Base-by-base conservation (phyloP, 92 coral and sea anemone species). In the Actinernus sp. region DNA sequence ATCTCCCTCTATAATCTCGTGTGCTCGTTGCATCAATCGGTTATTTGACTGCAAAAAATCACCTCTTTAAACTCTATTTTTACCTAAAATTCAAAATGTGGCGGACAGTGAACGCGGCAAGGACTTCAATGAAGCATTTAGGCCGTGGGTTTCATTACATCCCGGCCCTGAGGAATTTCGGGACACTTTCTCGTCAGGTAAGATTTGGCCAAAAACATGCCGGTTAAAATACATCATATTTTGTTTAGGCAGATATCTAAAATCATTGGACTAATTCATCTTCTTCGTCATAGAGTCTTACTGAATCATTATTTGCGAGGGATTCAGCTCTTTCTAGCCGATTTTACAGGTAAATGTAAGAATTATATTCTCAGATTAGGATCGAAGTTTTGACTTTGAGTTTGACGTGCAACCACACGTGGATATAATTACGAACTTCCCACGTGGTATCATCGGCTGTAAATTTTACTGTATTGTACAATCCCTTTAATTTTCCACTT, bases 51-150 rank as follows among this genome's bases (percentile, higher is more conserved):
- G 11, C 52, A 6, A 17, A 45, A n/a, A 45, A 45, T 18, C 10
- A 17, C 52, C 5, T 17, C 19, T 8, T 45, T 45, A 9, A 8
- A 4, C 4, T 4, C 8, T 8, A 9, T 45, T 23, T 45, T 17
- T 8, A 17, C 10, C 10, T 9, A 6, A 45, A 6, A 8, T 18
- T 18, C 29, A 64, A 62, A 26, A 85, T 85, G 92, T 89, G 88
- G 91, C 69, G 82, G 2, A 74, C 84, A 49, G 38, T 89, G 20
- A 89, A 64, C 32, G 61, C 84, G 23, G 81, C 86, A 16, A 83
- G 96, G 54, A 55, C 78, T 3, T 85, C 89, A 0, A 52, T 83
- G n/a, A 81, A 71, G 68, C 71, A 74, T 20, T 52, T 86, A 54
- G 88, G 84, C 50, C 74, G 90, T 2, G 32, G 63, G 49, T 68